A percentile compares a stretch with the other conserved stretches of the same genome.
These are phyloP conservation scores for Aphidius colemani DNA, from an alignment of 2,888 invertebrate genomes.

Conservation along the genomic window DNA sequence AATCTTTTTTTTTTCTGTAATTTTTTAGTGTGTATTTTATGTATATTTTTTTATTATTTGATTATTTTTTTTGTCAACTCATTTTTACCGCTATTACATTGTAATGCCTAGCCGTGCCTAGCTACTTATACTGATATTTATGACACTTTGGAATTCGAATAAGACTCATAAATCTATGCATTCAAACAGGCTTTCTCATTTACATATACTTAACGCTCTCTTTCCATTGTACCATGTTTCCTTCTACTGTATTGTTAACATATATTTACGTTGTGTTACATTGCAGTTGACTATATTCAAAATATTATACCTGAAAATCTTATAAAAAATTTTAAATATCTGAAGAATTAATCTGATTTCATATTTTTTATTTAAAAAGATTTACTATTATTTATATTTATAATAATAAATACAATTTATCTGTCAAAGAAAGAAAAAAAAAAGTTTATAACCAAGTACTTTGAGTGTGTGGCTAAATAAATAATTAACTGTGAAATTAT, in stretches of 20 bases:
- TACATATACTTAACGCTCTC: conserved; percentile 54
- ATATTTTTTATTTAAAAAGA: no score
- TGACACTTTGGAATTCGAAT: conserved; percentile 60
- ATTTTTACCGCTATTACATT: conserved; percentile 23
- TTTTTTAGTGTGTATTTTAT: conserved; percentile 25
- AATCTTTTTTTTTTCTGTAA: conserved; percentile 7
- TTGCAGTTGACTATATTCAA: no score
- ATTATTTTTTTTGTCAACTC: conserved; percentile 18
- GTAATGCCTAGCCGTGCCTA: conserved; percentile 41
- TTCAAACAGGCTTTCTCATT: conserved; percentile 61
- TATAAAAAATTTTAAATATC: no score
- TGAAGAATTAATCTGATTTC: no score
- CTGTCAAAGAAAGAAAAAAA: no score
- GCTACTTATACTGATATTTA: conserved; percentile 60
- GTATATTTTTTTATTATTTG: conserved; percentile 26
- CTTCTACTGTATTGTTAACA: conserved; percentile 21
- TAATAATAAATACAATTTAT: no score
- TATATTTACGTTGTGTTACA: conserved; percentile 2
- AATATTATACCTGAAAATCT: not conserved
- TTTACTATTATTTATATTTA: no score
- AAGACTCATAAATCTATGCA: conserved; percentile 60
- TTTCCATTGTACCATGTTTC: conserved; percentile 14
- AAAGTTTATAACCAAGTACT: no score
- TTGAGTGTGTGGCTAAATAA: no score
- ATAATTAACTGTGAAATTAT: no score